phyloP scores from a whole-genome alignment of 1,140 invertebrate species.

The Rhagoletis zephyria region DNA sequence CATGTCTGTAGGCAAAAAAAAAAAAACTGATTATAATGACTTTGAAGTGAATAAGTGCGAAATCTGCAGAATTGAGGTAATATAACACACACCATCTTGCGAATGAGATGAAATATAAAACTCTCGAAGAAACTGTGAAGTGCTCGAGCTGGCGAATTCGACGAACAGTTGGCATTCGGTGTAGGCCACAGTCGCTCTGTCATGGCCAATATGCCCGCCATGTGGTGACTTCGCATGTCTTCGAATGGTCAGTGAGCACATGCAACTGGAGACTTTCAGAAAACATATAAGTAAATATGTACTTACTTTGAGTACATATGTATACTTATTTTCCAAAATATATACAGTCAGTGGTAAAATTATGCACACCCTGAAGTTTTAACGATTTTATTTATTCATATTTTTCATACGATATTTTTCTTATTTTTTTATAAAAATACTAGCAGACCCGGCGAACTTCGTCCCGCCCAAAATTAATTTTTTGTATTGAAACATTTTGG shows the following conservation, averaged over 20 bases:
- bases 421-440: too few relatives aligned
- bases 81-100: conserved; percentile 11
- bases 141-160: background rate
- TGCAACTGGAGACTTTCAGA: background rate
- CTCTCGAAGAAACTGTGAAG: background rate
- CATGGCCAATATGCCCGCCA: background rate
- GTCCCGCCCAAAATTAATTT: too few relatives aligned
- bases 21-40: conserved; percentile 11
- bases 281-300: background rate
- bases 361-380: too few relatives aligned
- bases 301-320: background rate
- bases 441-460: too few relatives aligned
- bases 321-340: background rate
- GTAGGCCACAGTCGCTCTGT: background rate
- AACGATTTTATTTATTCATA: too few relatives aligned
- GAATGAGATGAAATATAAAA: conserved; percentile 29
- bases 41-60: conserved; percentile 11
- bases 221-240: background rate
- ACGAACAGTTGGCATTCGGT: conserved; percentile 33
- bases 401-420: too few relatives aligned
- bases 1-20: background rate
- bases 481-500: too few relatives aligned
- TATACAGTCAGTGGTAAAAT: too few relatives aligned
- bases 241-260: background rate
- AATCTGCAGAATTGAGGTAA: conserved; percentile 44